Evolutionary conservation across 2,888 invertebrate species (phyloP), one percentile per base, ranked within the genome.

Genomic region (Acleris literana): DNA sequence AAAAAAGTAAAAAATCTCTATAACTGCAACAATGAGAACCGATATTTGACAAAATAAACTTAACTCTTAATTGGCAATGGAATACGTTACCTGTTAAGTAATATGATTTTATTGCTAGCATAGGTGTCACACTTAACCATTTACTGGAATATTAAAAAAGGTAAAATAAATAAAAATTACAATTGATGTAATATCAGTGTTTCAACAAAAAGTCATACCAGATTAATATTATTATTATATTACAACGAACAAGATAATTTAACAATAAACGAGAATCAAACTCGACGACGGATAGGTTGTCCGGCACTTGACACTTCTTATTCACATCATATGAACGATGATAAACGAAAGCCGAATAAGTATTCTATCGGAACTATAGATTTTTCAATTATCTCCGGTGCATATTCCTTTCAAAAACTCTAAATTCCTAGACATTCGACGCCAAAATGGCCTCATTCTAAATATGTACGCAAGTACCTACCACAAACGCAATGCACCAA

Each of bases 401-500:
- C 22, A 51, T 46, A 29, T 60, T 56, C 17, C 17, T 43, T 17
- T 29, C 25, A 25, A 33, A 43, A 59, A 17, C 33, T 43, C 43
- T 33, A 60, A 43, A 57, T 55, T 56, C 64, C 48, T 52, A 60
- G 51, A 46, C 22, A 43, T 53, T 53, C 39, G 48, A 52, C 51
- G 68, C 65, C 72, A 76, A 77, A 80, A 77, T 76, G 75, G 78
- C 76, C 76, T 73, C 74, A 75, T 72, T 71, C 59, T 52, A 64
- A 68, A 70, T 79, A 80, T 67, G 71, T 80, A 83, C 75, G 74
- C 80, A 82, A 72, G 72, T 81, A 84, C 79, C 72, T 76, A 76
- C 72, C 80, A 82, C 77, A 86, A 90, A 91, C 92, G 92, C 92
- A 92, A 90, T 92, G 92, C 92, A 92, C 89, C 92, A 92, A 89